A percentile compares a stretch with the other conserved stretches of the same genome.
Conservation (phyloP, 2,113 vertebrate genomes). For the Dipodomys ordii region DNA sequence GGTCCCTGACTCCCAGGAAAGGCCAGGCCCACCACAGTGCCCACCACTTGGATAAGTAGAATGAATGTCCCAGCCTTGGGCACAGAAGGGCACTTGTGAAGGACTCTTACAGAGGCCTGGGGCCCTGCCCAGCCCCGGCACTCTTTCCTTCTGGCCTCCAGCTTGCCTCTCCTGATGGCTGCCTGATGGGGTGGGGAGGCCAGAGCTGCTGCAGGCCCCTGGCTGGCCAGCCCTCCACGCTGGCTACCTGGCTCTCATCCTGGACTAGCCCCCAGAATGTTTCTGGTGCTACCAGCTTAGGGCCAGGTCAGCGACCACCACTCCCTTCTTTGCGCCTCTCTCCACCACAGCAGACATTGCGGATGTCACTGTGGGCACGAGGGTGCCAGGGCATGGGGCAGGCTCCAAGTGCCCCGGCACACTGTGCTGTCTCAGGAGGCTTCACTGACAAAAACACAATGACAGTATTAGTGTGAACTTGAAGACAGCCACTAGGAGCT, state of each 20-base stretch:
- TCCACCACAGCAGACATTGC: too few relatives aligned
- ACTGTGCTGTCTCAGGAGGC: background rate
- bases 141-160: background rate
- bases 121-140: background rate
- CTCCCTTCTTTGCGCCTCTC: background rate
- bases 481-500: background rate
- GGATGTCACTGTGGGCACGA: too few relatives aligned
- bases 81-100: background rate
- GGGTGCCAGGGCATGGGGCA: background rate
- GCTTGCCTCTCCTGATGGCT: background rate
- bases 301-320: background rate
- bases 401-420: background rate
- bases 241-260: background rate
- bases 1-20: background rate
- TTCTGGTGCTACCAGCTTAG: background rate
- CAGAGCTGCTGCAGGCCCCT: too few relatives aligned
- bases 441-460: background rate
- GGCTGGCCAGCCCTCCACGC: background rate
- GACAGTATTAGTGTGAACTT: background rate
- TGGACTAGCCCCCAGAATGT: background rate
- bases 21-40: too few relatives aligned
- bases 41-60: background rate
- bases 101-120: background rate
- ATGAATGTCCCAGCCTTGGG: background rate
- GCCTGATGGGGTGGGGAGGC: background rate